phyloP scores from a whole-genome alignment of 2,113 vertebrate species.

The Leptobrachium leishanense region DNA sequence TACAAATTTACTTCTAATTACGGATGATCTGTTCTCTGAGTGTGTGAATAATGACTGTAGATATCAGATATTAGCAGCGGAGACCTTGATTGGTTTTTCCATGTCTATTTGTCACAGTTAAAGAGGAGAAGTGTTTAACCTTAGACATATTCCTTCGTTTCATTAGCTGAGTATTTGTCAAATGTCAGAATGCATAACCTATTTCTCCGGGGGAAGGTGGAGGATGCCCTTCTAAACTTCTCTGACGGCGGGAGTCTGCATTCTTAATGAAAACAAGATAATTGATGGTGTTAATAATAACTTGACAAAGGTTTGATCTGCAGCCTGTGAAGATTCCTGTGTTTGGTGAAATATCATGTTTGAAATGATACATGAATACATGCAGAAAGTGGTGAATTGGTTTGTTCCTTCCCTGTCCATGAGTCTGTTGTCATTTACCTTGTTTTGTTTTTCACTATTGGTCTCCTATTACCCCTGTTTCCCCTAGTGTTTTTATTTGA shows the following conservation, averaged over 20 bases:
- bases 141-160: constrained; percentile 14
- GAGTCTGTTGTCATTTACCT: no score
- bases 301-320: not conserved
- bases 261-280: constrained; percentile 35
- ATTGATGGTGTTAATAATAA: constrained; percentile 25
- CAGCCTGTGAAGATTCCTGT: not conserved
- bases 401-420: no score
- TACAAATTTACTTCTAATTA: constrained; percentile 24
- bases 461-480: no score
- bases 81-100: not conserved
- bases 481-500: no score
- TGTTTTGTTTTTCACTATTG: no score
- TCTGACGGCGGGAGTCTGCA: constrained; percentile 1
- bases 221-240: constrained; percentile 14
- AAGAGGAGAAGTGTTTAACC: constrained; percentile 19
- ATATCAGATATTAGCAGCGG: constrained; percentile 4
- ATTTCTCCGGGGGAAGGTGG: not conserved
- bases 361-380: no score
- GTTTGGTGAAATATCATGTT: no score
- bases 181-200: constrained; percentile 36
- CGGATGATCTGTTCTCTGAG: constrained; percentile 1
- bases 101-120: constrained; percentile 20
- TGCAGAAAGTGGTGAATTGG: no score
- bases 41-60: constrained; percentile 22
- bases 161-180: constrained; percentile 18